phyloP scores from a whole-genome alignment of 2,113 vertebrate genomes.

The Miniopterus natalensis region DNA sequence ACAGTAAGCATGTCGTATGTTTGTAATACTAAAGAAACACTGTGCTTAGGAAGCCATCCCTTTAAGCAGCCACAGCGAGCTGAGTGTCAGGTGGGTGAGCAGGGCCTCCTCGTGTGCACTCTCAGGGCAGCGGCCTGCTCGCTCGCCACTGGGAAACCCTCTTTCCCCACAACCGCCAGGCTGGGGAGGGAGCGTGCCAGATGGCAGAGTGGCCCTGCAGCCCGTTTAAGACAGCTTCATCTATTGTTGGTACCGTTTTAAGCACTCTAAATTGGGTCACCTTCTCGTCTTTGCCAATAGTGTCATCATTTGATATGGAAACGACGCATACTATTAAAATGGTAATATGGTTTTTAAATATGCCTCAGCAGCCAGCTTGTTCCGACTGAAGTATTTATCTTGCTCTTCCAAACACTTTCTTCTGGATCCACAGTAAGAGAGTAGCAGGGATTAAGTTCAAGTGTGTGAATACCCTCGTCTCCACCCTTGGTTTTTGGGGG shows the following conservation, averaged over 20 bases:
- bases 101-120: not conserved
- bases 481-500: not conserved
- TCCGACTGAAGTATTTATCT: conserved; percentile 84
- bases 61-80: not conserved
- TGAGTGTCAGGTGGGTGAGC: not conserved
- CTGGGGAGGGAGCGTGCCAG: not conserved
- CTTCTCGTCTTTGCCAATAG: conserved; percentile 82
- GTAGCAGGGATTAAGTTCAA: conserved; percentile 49
- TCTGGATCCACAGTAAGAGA: conserved; percentile 63
- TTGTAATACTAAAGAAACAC: not conserved
- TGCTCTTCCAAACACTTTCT: conserved; percentile 79
- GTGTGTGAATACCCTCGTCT: not conserved
- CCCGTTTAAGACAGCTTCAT: conserved; percentile 58
- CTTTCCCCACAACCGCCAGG: not conserved
- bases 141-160: conserved; percentile 25
- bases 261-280: conserved; percentile 76
- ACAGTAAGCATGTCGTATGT: not conserved
- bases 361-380: conserved; percentile 77
- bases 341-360: conserved; percentile 86
- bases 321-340: conserved; percentile 80
- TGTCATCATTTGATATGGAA: conserved; percentile 85
- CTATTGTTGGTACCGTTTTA: conserved; percentile 64
- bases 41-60: not conserved
- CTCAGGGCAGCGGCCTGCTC: not conserved
- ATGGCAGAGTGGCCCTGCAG: conserved; percentile 65